A percentile compares a stretch with the other conserved stretches of the same genome.
Conservation (phyloP, 2,797 vertebrate species). For the Cuculus canorus region DNA sequence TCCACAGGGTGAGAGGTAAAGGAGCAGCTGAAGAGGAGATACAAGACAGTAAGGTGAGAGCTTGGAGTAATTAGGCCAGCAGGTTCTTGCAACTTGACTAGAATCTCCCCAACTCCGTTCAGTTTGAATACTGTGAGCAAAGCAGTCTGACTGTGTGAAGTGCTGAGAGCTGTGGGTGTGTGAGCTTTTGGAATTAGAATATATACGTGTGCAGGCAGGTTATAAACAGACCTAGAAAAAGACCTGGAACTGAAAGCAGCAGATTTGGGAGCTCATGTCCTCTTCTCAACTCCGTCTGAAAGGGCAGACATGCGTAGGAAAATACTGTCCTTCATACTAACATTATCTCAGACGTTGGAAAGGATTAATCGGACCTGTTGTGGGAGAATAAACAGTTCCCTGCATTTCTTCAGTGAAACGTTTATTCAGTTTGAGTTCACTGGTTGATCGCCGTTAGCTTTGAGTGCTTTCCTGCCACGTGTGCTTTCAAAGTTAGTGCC, state of each 20-base stretch:
- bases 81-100: not conserved
- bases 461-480: not conserved
- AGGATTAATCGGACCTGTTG: not conserved
- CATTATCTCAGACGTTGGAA: accelerated
- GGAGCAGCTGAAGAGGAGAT: not conserved
- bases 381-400: not conserved
- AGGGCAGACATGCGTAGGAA: not conserved
- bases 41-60: not conserved
- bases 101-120: not conserved
- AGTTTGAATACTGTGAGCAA: not conserved
- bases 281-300: not conserved
- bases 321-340: not conserved
- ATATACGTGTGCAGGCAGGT: not conserved
- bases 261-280: not conserved
- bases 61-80: not conserved
- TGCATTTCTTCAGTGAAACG: not conserved
- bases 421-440: not conserved
- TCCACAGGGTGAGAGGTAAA: not conserved
- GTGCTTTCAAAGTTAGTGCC: not conserved
- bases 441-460: not conserved
- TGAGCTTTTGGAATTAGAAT: not conserved
- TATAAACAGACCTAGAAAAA: not conserved
- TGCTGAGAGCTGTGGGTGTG: not conserved
- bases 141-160: not conserved
- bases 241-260: not conserved